phyloP scores from a whole-genome alignment of 2,888 invertebrate genomes.

The Ormyrus pomaceus region DNA sequence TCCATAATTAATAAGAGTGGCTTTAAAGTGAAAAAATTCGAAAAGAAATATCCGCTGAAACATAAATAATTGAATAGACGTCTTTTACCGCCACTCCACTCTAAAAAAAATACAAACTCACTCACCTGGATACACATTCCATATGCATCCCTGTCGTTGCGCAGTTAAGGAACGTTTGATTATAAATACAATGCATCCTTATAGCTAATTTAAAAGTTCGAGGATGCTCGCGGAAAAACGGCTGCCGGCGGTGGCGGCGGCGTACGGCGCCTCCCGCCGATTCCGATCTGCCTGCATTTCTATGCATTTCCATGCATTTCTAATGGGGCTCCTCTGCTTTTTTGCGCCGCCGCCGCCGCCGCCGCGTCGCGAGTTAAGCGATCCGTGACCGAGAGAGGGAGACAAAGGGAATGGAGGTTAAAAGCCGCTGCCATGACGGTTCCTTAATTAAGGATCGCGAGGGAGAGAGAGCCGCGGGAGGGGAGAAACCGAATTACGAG shows the following conservation, averaged over 20 bases:
- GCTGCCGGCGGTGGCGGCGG: neutral
- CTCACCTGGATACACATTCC: no score
- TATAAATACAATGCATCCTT: conserved; percentile 58
- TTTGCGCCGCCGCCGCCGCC: neutral
- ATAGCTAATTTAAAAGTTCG: conserved; percentile 62
- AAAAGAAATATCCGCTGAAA: no score
- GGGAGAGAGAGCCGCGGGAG: conserved; percentile 20
- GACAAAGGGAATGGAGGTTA: conserved; percentile 17
- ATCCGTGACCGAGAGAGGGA: conserved; percentile 54
- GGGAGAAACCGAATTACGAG: conserved; percentile 43
- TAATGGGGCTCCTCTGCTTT: conserved; percentile 60
- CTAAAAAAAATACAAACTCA: no score
- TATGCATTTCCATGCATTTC: conserved; percentile 68
- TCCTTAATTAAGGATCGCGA: conserved; percentile 68
- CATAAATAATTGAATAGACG: no score
- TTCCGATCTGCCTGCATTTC: conserved; percentile 62
- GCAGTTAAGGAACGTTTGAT: conserved; percentile 52
- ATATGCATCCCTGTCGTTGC: neutral
- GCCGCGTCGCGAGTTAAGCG: conserved; percentile 56
- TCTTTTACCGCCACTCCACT: no score
- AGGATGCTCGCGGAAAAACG: conserved; percentile 54
- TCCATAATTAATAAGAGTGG: no score
- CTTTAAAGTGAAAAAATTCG: no score
- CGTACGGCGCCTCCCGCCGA: conserved; percentile 26
- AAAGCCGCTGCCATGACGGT: conserved; percentile 63